Percentiles rank a stretch among this genome's conserved stretches.
phyloP scores from a whole-genome alignment of 2,888 invertebrate genomes.

The Thumatha senex region DNA sequence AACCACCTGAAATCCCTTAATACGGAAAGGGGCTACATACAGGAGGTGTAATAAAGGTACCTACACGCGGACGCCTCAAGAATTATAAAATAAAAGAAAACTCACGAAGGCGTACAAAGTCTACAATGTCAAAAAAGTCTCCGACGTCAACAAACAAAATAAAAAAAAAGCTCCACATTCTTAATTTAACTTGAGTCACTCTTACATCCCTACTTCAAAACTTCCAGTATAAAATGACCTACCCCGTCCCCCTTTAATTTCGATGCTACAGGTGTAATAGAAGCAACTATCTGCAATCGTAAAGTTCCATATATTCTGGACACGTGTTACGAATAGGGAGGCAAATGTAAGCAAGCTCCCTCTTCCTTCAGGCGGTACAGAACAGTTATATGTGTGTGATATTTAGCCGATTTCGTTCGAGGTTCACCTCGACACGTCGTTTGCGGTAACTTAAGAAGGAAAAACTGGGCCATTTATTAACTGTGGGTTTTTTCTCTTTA shows the following conservation, averaged over 20 bases:
- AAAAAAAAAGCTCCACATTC: slow-evolving; percentile 78
- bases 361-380: slow-evolving; percentile 70
- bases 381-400: slow-evolving; percentile 67
- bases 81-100: slow-evolving; percentile 73
- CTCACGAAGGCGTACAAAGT: slow-evolving; percentile 63
- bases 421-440: slow-evolving; percentile 75
- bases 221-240: slow-evolving; percentile 44
- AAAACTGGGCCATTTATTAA: slow-evolving; percentile 46
- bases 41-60: slow-evolving; percentile 62
- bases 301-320: slow-evolving; percentile 55
- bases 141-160: slow-evolving; percentile 76
- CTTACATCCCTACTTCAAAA: slow-evolving; percentile 73
- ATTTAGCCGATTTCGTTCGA: slow-evolving; percentile 60
- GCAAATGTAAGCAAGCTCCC: slow-evolving; percentile 68
- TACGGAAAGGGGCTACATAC: slow-evolving; percentile 59
- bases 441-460: slow-evolving; percentile 63
- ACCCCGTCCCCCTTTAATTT: slow-evolving; percentile 15
- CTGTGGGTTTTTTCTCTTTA: slow-evolving; percentile 14
- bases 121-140: slow-evolving; percentile 82
- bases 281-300: slow-evolving; percentile 27
- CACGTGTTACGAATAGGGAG: slow-evolving; percentile 64
- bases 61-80: slow-evolving; percentile 74
- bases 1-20: slow-evolving; percentile 74
- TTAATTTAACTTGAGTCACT: slow-evolving; percentile 84
- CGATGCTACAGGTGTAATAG: slow-evolving; percentile 11